These are phyloP conservation scores for Xiphorhynchus erythropygius DNA, from an alignment of 2,797 vertebrate species.

Conservation along the genomic window DNA sequence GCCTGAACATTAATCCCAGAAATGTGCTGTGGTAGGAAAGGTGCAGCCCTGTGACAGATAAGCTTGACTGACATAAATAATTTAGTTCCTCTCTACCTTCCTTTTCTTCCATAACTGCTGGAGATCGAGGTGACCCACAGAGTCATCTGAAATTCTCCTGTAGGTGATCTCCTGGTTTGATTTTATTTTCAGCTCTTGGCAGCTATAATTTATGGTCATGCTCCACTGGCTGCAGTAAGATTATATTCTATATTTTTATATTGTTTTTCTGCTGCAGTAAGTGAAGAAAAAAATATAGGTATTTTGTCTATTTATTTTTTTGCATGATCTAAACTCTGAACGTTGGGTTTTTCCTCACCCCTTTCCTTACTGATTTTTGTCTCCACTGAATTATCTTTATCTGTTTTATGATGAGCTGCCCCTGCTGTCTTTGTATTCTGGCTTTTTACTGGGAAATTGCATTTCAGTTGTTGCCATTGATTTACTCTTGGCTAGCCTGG, in stretches of 20 bases:
- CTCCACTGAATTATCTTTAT: background rate
- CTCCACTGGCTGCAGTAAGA: background rate
- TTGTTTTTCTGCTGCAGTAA: background rate
- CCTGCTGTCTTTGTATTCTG: background rate
- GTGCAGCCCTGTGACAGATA: background rate
- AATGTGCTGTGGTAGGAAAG: background rate
- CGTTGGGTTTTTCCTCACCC: background rate
- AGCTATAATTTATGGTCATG: background rate
- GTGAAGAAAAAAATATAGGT: background rate
- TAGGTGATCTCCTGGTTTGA: background rate
- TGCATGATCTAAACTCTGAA: background rate
- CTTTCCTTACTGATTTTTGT: background rate
- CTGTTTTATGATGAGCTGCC: background rate
- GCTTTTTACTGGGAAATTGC: background rate
- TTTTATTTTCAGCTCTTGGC: background rate
- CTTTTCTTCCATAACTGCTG: background rate
- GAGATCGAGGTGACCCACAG: background rate
- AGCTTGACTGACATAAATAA: slow-evolving; percentile 32
- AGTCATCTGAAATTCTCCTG: slow-evolving; percentile 2
- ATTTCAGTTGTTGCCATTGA: background rate
- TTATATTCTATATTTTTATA: background rate
- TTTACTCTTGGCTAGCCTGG: background rate
- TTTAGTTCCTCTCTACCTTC: background rate
- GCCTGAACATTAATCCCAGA: slow-evolving; percentile 10
- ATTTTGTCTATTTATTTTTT: background rate